Evolutionary conservation across 2,113 vertebrate species (phyloP).

Genomic region (Gulo gulo): DNA sequence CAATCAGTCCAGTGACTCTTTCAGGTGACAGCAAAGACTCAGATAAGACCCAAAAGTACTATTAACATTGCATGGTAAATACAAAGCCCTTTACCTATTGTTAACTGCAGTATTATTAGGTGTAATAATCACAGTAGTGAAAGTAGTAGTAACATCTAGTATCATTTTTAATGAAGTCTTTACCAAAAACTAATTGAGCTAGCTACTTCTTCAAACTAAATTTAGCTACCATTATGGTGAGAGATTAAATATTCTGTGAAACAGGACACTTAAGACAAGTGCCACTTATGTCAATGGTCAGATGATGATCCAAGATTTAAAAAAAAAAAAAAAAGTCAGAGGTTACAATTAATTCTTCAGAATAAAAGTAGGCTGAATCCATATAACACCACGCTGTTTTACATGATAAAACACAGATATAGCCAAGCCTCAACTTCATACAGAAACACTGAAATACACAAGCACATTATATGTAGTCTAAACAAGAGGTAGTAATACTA

Average conservation of each 20-base stretch:
- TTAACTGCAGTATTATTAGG: not conserved
- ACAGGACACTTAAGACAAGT: not conserved
- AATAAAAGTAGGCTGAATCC: not conserved
- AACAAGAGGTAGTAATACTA: not conserved
- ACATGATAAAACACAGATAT: not conserved
- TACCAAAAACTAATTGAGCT: not conserved
- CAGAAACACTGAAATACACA: not conserved
- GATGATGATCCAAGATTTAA: not conserved
- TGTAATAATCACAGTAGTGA: not conserved
- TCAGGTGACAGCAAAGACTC: not conserved
- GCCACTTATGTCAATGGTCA: not conserved
- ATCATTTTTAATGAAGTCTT: not conserved
- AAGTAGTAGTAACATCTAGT: not conserved
- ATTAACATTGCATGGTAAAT: not conserved
- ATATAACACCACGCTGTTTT: not conserved
- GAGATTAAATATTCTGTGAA: not conserved
- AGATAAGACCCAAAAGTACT: not conserved
- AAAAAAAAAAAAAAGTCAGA: not conserved
- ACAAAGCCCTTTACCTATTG: not conserved
- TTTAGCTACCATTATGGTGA: not conserved
- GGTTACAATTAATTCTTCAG: not conserved
- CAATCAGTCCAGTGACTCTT: not conserved
- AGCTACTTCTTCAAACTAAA: not conserved
- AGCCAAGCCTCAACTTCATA: not conserved
- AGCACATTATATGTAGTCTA: not conserved